Evolutionary conservation across 1,140 invertebrate genomes (phyloP).

Genomic region (Matsumurasca onukii): DNA sequence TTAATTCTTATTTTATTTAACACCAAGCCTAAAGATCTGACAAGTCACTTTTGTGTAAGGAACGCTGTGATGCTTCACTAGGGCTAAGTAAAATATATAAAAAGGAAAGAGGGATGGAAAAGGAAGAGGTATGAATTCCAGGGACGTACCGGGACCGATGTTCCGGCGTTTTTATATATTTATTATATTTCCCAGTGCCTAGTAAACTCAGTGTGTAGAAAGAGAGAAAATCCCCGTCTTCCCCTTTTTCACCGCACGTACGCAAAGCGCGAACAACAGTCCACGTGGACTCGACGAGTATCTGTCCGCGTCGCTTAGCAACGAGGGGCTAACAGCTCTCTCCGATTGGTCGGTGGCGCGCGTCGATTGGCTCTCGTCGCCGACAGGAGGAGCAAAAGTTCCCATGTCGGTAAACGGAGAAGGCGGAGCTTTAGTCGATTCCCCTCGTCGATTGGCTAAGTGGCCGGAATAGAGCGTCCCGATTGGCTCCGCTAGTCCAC

Average conservation of each 20-base stretch:
- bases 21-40: no score
- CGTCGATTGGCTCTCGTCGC: not conserved
- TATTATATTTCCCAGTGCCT: slow-evolving; percentile 28
- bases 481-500: slow-evolving; percentile 28
- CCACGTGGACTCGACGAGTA: slow-evolving; percentile 39
- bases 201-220: slow-evolving; percentile 21
- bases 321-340: slow-evolving; percentile 32
- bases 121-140: not conserved
- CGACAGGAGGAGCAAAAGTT: not conserved
- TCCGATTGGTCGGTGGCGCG: slow-evolving; percentile 33
- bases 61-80: no score
- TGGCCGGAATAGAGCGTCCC: not conserved
- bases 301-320: slow-evolving; percentile 34
- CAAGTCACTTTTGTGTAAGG: no score
- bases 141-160: not conserved
- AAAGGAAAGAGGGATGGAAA: slow-evolving; percentile 3
- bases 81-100: slow-evolving; percentile 31
- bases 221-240: not conserved
- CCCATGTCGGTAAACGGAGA: slow-evolving; percentile 12
- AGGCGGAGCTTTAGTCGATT: slow-evolving; percentile 7
- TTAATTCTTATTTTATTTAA: no score
- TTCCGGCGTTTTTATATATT: slow-evolving; percentile 24
- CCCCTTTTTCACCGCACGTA: slow-evolving; percentile 12
- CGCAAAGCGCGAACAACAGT: slow-evolving; percentile 18
- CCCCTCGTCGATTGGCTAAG: slow-evolving; percentile 27